These are phyloP conservation scores for Opisthocomus hoazin DNA, from an alignment of 2,113 vertebrate species.

Conservation along the genomic window DNA sequence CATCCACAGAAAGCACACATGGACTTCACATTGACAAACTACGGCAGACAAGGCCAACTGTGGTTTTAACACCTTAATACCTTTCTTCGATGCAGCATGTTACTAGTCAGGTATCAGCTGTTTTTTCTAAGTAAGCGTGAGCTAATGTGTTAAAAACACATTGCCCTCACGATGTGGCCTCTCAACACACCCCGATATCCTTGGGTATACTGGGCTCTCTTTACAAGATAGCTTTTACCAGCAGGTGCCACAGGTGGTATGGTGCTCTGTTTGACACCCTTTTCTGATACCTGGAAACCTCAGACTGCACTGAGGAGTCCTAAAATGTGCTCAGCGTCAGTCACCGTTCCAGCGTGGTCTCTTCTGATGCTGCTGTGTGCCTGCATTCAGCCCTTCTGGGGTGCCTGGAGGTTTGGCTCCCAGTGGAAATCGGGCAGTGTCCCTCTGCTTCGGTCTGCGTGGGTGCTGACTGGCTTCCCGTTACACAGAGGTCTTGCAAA, in stretches of 20 bases:
- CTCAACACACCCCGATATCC: not conserved
- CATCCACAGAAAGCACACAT: not conserved
- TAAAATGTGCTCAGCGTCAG: not conserved
- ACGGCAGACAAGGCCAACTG: not conserved
- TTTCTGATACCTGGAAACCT: not conserved
- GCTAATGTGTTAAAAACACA: not conserved
- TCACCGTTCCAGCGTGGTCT: fast-evolving
- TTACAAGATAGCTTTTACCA: not conserved
- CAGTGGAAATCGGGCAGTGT: fast-evolving
- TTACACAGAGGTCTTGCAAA: not conserved
- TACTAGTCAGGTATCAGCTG: not conserved
- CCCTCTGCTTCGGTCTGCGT: not conserved
- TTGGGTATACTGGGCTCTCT: not conserved
- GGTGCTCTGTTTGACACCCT: not conserved
- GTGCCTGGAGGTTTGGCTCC: not conserved
- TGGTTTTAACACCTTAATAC: not conserved
- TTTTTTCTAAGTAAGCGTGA: not conserved
- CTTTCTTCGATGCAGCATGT: not conserved
- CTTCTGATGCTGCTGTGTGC: not conserved
- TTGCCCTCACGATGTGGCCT: not conserved
- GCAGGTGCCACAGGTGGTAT: not conserved
- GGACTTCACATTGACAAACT: not conserved
- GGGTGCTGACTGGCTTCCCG: not conserved
- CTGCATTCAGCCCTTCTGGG: not conserved
- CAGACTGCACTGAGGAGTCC: not conserved